Evolutionary conservation across 2,888 invertebrate species (phyloP), one percentile per base, ranked within the genome.

Genomic region (Xiphydria camelus): DNA sequence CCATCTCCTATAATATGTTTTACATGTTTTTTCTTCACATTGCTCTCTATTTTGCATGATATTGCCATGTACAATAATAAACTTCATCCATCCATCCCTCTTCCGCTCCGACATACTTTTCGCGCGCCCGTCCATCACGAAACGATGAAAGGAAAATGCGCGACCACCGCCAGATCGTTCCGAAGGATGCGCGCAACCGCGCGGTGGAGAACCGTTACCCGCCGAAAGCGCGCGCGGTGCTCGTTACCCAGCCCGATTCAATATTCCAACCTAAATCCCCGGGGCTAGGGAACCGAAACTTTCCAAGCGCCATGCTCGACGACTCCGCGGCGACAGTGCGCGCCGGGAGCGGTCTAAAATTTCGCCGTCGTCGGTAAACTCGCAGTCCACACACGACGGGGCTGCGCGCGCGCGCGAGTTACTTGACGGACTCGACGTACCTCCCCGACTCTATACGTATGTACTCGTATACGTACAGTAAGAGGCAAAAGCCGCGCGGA

Each of bases 221-320:
- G n/a, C n/a, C n/a, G n/a, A n/a, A n/a, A n/a, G n/a, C n/a, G 57
- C 57, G 57, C 50, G 52, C 60, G 61, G 47, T 58, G 67, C 69
- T 71, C 69, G 71, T 73, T 73, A 73, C 72, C 70, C 69, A 66
- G 65, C 69, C 67, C 67, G 72, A 74, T 74, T 74, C 73, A 74
- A 74, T 74, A 74, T 74, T 73, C 74, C 68, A 74, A 73, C 74
- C 73, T 70, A 74, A 73, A 74, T 73, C 74, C 73, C 73, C 64
- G 66, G 72, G 70, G 74, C 72, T 68, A 70, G 64, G 63, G 60
- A 62, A 59, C 65, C 68, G 68, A 71, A 73, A 74, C 66, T 74
- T 74, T 66, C 64, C 60, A 64, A 60, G 67, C 61, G 60, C 45
- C 55, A 36, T 44, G 48, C 47, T 49, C 33, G 54, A 44, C 46